phyloP scores from a whole-genome alignment of 2,888 invertebrate species.

The Cheilosia vernalis region DNA sequence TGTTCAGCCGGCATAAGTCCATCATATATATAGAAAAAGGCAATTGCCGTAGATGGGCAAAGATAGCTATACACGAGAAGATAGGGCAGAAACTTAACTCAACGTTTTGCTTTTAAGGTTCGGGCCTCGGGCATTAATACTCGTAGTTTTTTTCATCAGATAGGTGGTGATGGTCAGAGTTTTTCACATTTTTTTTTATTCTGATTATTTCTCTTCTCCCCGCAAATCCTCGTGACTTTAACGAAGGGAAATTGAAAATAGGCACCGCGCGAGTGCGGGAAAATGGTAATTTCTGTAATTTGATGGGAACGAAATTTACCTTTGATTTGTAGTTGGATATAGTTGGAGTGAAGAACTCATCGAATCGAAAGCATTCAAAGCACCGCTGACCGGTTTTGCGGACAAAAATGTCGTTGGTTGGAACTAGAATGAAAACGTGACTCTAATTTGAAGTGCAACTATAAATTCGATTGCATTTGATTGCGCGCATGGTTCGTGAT shows the following conservation, averaged over 20 bases:
- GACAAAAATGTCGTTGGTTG: neutral
- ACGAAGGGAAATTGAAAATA: slow-evolving; percentile 25
- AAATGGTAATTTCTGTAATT: slow-evolving; percentile 35
- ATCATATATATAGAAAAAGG: neutral
- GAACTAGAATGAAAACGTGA: slow-evolving; percentile 1
- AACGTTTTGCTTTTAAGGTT: slow-evolving; percentile 36
- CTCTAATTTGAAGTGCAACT: neutral
- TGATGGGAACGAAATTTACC: slow-evolving; percentile 39
- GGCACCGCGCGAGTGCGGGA: slow-evolving; percentile 2
- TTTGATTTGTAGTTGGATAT: slow-evolving; percentile 6
- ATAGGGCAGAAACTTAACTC: neutral
- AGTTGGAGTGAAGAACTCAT: slow-evolving; percentile 7
- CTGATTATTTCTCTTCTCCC: slow-evolving; percentile 2
- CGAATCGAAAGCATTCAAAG: slow-evolving; percentile 2
- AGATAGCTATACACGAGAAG: neutral
- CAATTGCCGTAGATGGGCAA: slow-evolving; percentile 32
- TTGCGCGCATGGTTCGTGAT: neutral
- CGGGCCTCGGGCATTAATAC: slow-evolving; percentile 16
- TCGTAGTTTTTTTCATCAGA: slow-evolving; percentile 20
- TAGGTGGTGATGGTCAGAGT: slow-evolving; percentile 1
- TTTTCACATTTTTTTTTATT: slow-evolving; percentile 42
- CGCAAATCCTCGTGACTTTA: slow-evolving; percentile 1
- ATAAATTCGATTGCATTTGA: neutral
- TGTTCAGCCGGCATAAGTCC: slow-evolving; percentile 19
- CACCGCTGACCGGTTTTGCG: slow-evolving; percentile 21